Conservation (phyloP, 37 sponge, comb jelly and placozoan species). For the Diacarnus erythraeanus region DNA sequence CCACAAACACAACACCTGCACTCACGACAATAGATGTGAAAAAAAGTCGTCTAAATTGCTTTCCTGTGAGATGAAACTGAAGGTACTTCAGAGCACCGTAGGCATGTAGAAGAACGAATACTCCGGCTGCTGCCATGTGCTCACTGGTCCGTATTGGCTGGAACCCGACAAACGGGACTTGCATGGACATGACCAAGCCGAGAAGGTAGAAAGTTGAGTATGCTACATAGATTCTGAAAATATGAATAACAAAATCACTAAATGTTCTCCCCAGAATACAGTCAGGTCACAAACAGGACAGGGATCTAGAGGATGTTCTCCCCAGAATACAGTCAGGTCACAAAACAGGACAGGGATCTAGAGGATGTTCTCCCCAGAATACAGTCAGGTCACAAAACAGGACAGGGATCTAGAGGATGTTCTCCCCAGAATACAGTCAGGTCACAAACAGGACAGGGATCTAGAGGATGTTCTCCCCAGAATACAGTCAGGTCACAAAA, state of each 20-base stretch:
- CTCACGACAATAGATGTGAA: constrained; percentile 27
- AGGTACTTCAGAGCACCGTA: constrained; percentile 75
- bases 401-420: no score
- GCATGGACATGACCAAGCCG: constrained; percentile 97
- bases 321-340: no score
- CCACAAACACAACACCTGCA: constrained; percentile 86
- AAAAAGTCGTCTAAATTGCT: constrained; percentile 73
- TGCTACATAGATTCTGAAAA: constrained; percentile 59
- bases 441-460: no score
- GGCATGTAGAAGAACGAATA: constrained; percentile 64
- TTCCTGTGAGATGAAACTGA: constrained; percentile 56
- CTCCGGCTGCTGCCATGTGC: constrained; percentile 99
- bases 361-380: no score
- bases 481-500: no score
- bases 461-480: no score
- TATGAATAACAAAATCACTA: background rate
- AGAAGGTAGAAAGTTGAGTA: constrained; percentile 97
- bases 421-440: no score
- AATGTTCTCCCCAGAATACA: background rate
- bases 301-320: no score
- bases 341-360: no score
- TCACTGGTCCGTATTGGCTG: constrained; percentile 98
- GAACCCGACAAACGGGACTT: constrained; percentile 98
- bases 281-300: no score
- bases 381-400: no score